phyloP scores from a whole-genome alignment of 2,888 invertebrate species.

The Drosophila putrida region DNA sequence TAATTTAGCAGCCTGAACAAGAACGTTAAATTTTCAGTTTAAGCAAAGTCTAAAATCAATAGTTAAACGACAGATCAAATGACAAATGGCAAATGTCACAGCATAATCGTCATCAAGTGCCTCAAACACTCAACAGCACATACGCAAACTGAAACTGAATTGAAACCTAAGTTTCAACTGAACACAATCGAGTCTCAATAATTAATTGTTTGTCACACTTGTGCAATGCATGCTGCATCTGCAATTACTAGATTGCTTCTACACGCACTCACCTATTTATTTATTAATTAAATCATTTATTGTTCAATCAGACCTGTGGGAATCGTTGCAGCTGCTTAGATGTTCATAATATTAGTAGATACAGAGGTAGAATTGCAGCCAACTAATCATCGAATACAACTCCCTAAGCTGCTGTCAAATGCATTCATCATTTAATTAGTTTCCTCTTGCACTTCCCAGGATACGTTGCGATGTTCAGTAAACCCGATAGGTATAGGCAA shows the following conservation, averaged over 20 bases:
- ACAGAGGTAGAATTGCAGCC: slow-evolving; percentile 3
- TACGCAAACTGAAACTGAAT: slow-evolving; percentile 27
- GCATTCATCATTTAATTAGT: slow-evolving; percentile 78
- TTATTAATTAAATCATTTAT: slow-evolving; percentile 81
- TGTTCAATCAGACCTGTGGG: slow-evolving; percentile 75
- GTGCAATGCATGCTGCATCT: slow-evolving; percentile 54
- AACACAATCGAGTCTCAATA: slow-evolving; percentile 46
- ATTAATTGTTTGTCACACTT: slow-evolving; percentile 69
- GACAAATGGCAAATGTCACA: slow-evolving; percentile 31
- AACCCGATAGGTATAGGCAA: slow-evolving; percentile 16
- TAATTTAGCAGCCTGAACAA: slow-evolving; percentile 9
- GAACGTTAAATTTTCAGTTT: slow-evolving; percentile 37
- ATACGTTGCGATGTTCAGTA: slow-evolving; percentile 64
- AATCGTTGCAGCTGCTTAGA: slow-evolving; percentile 53
- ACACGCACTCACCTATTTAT: slow-evolving; percentile 64
- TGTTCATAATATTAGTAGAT: slow-evolving; percentile 17
- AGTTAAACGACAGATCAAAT: slow-evolving; percentile 25
- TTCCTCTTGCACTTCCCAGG: slow-evolving; percentile 33
- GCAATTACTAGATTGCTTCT: slow-evolving; percentile 49
- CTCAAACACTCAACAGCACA: slow-evolving; percentile 49
- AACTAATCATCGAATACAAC: slow-evolving; percentile 49
- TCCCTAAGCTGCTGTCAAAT: slow-evolving; percentile 59
- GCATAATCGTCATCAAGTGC: slow-evolving; percentile 34
- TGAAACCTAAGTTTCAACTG: slow-evolving; percentile 7
- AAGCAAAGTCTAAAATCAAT: slow-evolving; percentile 27